A percentile compares a stretch with the other conserved stretches of the same genome.
Evolutionary conservation across 2,113 vertebrate species (phyloP).

Genomic region (Tylochromis polylepis): DNA sequence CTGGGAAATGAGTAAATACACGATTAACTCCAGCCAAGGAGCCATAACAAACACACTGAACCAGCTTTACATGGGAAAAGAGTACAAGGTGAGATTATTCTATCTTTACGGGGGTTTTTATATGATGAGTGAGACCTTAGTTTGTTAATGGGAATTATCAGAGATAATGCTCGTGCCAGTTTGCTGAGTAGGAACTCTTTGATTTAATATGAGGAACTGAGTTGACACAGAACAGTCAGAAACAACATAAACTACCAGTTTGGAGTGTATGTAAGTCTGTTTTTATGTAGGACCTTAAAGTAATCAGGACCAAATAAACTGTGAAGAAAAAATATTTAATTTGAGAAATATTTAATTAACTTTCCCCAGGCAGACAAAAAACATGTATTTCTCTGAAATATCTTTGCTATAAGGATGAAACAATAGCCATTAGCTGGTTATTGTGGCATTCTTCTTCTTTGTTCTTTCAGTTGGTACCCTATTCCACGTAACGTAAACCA

Average conservation of each 20-base stretch:
- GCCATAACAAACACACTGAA: slow-evolving; percentile 78
- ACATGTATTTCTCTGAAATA: rapidly evolving
- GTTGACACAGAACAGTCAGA: background rate
- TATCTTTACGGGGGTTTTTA: background rate
- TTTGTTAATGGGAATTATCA: background rate
- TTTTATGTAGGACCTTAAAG: background rate
- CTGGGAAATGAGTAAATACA: slow-evolving; percentile 78
- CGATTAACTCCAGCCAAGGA: slow-evolving; percentile 76
- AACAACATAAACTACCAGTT: background rate
- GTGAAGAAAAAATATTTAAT: background rate
- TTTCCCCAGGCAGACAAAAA: background rate
- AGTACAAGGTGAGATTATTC: slow-evolving; percentile 71
- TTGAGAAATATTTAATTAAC: background rate
- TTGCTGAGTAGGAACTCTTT: background rate
- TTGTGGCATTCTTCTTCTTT: background rate
- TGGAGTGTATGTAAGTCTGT: rapidly evolving
- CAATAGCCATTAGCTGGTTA: background rate
- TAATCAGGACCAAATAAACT: background rate
- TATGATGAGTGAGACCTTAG: background rate
- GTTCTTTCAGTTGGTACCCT: background rate
- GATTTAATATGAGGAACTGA: background rate
- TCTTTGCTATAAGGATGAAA: background rate
- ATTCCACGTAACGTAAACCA: rapidly evolving
- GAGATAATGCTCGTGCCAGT: background rate
- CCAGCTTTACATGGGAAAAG: slow-evolving; percentile 75